phyloP scores from a whole-genome alignment of 37 sponge, comb jelly and placozoan species.

The Mnemiopsis leidyi region DNA sequence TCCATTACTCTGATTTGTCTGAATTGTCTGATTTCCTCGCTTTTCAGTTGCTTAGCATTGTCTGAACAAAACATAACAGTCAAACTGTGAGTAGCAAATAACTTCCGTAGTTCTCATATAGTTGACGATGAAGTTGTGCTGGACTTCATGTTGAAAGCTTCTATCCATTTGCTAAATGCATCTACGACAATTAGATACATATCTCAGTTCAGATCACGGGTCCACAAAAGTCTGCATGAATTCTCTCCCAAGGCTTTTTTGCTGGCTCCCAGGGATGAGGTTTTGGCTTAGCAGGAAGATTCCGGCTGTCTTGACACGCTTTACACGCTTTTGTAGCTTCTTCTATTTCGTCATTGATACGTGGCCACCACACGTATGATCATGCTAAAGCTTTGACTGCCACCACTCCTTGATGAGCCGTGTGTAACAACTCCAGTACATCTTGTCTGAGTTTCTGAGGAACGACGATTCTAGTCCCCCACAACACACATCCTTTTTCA shows the following conservation, averaged over 20 bases:
- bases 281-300: not conserved
- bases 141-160: not conserved
- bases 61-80: not conserved
- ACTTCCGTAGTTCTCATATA: not conserved
- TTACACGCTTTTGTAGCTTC: not conserved
- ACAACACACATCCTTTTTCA: slow-evolving; percentile 22
- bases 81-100: not conserved
- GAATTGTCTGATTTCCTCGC: not conserved
- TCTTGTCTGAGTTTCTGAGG: slow-evolving; percentile 19
- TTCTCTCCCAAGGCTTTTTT: not conserved
- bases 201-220: not conserved
- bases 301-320: not conserved
- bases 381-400: slow-evolving; percentile 66
- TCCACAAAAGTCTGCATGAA: slow-evolving; percentile 61
- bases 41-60: not conserved
- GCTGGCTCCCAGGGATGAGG: slow-evolving; percentile 43
- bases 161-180: not conserved
- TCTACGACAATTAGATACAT: not conserved
- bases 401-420: slow-evolving; percentile 25
- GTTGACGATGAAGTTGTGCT: not conserved
- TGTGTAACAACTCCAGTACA: slow-evolving; percentile 53
- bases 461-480: slow-evolving; percentile 46
- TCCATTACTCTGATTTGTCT: not conserved
- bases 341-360: slow-evolving; percentile 32
- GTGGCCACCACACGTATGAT: slow-evolving; percentile 67